Percentiles rank a stretch among this genome's conserved stretches.
Conservation (phyloP, 2,797 vertebrate species). For the Pelobates cultripes region DNA sequence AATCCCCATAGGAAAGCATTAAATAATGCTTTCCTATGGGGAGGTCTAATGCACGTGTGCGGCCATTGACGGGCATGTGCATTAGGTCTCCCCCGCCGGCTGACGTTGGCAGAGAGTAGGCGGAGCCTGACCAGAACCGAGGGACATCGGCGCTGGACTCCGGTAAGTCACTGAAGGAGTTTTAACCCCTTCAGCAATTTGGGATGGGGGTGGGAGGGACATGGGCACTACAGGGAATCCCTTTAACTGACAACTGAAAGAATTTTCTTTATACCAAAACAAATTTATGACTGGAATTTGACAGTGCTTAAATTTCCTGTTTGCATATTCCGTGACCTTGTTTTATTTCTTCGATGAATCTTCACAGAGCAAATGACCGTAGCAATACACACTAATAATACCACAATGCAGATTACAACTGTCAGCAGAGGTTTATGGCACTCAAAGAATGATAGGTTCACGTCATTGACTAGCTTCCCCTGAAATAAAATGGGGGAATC, state of each 20-base stretch:
- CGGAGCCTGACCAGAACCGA: no score
- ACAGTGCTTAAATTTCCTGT: constrained; percentile 10
- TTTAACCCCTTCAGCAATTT: no score
- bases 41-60: no score
- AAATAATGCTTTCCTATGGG: no score
- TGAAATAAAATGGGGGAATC: neutral
- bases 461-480: constrained; percentile 44
- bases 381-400: neutral
- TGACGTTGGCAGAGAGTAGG: no score
- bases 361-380: neutral
- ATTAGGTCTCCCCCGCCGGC: no score
- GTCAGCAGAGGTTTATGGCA: constrained; percentile 29
- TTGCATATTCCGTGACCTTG: constrained; percentile 13
- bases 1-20: no score
- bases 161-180: no score
- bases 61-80: no score
- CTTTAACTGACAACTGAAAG: neutral
- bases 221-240: no score
- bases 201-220: no score
- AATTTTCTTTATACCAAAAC: neutral
- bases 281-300: constrained; percentile 10
- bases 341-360: constrained; percentile 34
- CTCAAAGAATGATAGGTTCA: constrained; percentile 34
- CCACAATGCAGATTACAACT: neutral
- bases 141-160: no score